phyloP scores from a whole-genome alignment of 2,888 invertebrate species.

The Cosmia trapezina region DNA sequence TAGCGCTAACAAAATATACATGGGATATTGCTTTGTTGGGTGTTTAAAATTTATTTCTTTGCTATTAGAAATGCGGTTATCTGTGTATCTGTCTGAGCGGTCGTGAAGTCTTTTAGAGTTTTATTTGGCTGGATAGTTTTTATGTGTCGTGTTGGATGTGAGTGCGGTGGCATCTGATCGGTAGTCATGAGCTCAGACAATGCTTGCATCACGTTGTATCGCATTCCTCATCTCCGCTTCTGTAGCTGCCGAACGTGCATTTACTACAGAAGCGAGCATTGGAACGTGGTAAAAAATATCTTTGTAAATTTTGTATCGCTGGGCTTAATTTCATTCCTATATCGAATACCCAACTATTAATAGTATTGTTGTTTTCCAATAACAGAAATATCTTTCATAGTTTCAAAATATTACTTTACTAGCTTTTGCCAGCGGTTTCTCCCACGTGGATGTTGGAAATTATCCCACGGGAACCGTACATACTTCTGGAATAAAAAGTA shows the following conservation, averaged over 20 bases:
- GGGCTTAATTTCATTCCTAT: constrained; percentile 32
- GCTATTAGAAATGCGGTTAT: constrained; percentile 62
- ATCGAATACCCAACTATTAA: constrained; percentile 1
- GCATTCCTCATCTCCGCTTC: constrained; percentile 79
- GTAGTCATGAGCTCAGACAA: constrained; percentile 76
- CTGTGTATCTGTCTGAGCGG: constrained; percentile 61
- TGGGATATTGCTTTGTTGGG: constrained; percentile 47
- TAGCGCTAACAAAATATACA: constrained; percentile 57
- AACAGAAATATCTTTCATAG: background rate
- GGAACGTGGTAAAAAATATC: constrained; percentile 44
- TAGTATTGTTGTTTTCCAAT: constrained; percentile 11
- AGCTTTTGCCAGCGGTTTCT: no score
- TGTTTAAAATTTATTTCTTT: constrained; percentile 55
- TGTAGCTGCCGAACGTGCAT: constrained; percentile 67
- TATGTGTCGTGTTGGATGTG: constrained; percentile 61
- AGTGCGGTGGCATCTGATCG: constrained; percentile 72
- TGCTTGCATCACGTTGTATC: constrained; percentile 76
- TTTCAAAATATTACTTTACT: background rate
- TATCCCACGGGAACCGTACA: no score
- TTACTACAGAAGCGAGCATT: constrained; percentile 63
- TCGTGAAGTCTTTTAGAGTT: constrained; percentile 61
- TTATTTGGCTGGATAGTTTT: constrained; percentile 68
- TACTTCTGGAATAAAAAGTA: no score
- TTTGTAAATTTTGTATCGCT: constrained; percentile 23
- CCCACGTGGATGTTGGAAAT: no score